Base-by-base conservation (phyloP, 2,888 invertebrate genomes). In the Amitus sp. region DNA sequence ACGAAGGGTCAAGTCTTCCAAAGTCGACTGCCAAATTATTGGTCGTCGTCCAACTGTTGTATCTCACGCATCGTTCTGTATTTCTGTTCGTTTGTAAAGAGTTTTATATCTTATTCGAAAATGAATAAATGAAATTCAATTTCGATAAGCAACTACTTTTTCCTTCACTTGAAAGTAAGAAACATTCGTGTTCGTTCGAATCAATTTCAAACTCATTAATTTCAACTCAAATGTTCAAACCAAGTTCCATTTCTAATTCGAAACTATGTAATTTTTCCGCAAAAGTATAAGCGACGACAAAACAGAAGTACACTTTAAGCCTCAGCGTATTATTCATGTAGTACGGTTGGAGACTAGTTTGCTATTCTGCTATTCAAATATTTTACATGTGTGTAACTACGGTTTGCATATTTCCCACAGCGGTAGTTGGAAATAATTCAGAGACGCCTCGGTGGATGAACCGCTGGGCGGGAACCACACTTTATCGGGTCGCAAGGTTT, bases 381-480 rank as follows among this genome's bases (percentile, higher is more conserved):
- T 45, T 43, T 52, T 34, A 28, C 49, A 49, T 45, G 56, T 43
- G 52, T 33, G 48, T 30, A 48, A 47, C 46, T 50, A 54, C 43
- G 48, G 33, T 50, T 50, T 47, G 50, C 52, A 46, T 49, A 56
- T 49, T 52, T 48, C 34, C 47, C 59, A 60, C 59, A 64, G 53
- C 53, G 52, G 49, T 40, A 47, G 53, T 54, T 53, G 18, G 54
- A 55, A 61, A 65, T 65, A 65, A 65, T 65, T 61, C 58, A 58
- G 61, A 52, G 52, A 49, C 52, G 50, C 51, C 47, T 20, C 52
- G 57, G 47, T 39, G 52, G 62, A 58, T 43, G 49, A 62, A 68
- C 71, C 77, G 71, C 60, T 64, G 55, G 74, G 76, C 73, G 69
- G 71, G 45, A 49, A 60, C 55, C 62, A 50, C 58, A 62, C 60